Base-by-base conservation (phyloP, 1,140 invertebrate species). In the Mylabris phalerata region DNA sequence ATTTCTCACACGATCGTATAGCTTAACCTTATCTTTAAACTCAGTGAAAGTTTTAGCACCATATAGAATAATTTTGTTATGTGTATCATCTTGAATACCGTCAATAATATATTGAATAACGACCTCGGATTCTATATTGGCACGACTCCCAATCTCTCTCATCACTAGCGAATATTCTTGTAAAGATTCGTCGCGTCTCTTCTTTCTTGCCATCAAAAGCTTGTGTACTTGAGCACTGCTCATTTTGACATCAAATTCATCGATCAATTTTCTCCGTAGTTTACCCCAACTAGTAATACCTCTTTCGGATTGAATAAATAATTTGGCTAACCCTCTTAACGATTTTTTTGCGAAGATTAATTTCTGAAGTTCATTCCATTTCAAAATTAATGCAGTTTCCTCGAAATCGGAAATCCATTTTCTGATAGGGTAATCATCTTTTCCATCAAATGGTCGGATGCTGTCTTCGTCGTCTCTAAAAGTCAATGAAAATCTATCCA, bases 131-230 rank as follows among this genome's bases (percentile, higher is more conserved):
- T 73, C 68, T 1, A 73, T 63, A 0, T 60, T 65, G 6, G 57
- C 63, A 42, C 62, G 9, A 3, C 42, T 56, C 0, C 67, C 70
- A 3, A 74, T 19, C 56, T 74, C 71, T n/a, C 65, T 67, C 65
- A 74, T 73, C 0, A 55, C 25, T 0, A 71, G 41, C n/a, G 68
- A 66, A 61, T 75, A 74, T 62, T 75, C 69, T 46, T 73, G 67
- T 0, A 67, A 5, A 0, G 66, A 57, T 51, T 73, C 68, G 7
- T 69, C 56, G 24, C 41, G 54, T 6, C 61, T 64, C 43, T 66
- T 68, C 47, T 59, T 63, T 51, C 69, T 50, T 48, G 48, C 47
- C 0, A 3, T 4, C 3, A 73, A 40, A 50, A 64, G 57, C 48
- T 59, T 13, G 25, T 72, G 68, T 41, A 74, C 13, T 42, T 68